A percentile compares a stretch with the other conserved stretches of the same genome.
phyloP scores from a whole-genome alignment of 2,888 invertebrate species.

The Julus scandinavius region DNA sequence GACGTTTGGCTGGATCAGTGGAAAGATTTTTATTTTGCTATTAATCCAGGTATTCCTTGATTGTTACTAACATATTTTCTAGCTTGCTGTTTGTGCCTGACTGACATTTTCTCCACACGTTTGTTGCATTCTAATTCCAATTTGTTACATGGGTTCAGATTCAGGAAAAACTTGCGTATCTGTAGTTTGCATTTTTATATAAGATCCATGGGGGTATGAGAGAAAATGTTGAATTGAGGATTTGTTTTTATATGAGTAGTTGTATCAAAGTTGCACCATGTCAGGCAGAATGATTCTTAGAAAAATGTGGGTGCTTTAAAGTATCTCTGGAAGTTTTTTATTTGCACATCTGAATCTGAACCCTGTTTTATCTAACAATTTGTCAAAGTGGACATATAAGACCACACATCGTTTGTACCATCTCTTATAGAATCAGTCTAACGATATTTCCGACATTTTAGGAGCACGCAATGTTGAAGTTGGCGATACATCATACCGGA shows the following conservation, averaged over 20 bases:
- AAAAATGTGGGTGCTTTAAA: no score
- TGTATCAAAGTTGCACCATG: no score
- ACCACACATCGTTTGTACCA: not conserved
- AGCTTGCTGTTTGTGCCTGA: not conserved
- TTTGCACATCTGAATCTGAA: not conserved
- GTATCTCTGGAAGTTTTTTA: no score
- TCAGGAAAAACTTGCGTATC: not conserved
- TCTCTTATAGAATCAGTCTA: not conserved
- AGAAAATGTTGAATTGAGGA: no score
- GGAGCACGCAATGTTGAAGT: not conserved
- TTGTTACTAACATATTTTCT: not conserved
- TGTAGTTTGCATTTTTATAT: no score
- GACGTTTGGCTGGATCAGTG: constrained; percentile 99
- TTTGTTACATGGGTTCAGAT: not conserved
- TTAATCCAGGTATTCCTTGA: constrained; percentile 85
- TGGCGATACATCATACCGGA: not conserved
- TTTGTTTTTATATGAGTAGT: no score
- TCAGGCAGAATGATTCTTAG: no score
- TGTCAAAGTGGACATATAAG: not conserved
- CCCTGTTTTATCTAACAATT: not conserved
- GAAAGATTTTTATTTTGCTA: constrained; percentile 99
- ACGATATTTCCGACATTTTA: not conserved
- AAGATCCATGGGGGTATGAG: no score
- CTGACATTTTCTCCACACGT: not conserved
- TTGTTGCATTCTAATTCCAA: not conserved